Evolutionary conservation across 2,797 vertebrate genomes (phyloP).

Genomic region (Siniperca obscura): DNA sequence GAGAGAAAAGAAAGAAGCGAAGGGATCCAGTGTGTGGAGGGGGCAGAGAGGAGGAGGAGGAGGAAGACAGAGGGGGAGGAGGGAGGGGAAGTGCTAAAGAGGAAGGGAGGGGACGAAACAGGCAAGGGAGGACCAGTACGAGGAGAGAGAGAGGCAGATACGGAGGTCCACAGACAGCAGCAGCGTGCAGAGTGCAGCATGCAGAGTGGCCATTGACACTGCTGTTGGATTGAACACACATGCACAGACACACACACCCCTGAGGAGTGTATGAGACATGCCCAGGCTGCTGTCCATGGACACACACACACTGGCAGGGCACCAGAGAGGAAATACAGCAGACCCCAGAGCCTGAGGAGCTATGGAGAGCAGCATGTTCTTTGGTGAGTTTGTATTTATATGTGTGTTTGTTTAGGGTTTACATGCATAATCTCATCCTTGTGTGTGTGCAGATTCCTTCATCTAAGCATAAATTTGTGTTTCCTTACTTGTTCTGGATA

Average conservation of each 20-base stretch:
- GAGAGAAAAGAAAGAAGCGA: slow-evolving; percentile 57
- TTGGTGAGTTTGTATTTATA: slow-evolving; percentile 90
- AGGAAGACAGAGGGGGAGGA: slow-evolving; percentile 31
- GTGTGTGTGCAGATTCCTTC: slow-evolving; percentile 5
- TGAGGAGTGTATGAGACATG: slow-evolving; percentile 79
- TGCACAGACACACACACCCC: slow-evolving; percentile 59
- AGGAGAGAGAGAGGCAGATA: slow-evolving; percentile 46
- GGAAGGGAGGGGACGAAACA: slow-evolving; percentile 58
- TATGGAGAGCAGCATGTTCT: slow-evolving; percentile 97
- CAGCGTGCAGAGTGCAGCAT: slow-evolving; percentile 67
- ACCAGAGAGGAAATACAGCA: slow-evolving; percentile 86
- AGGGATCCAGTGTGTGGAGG: slow-evolving; percentile 60
- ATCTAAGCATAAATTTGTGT: not conserved
- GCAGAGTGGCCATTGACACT: slow-evolving; percentile 66
- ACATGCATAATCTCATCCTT: not conserved
- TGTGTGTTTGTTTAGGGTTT: not conserved
- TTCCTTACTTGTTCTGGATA: slow-evolving; percentile 19
- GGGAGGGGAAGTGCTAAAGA: slow-evolving; percentile 60
- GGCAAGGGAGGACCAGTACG: slow-evolving; percentile 52
- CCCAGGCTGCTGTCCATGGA: slow-evolving; percentile 83
- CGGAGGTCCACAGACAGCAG: slow-evolving; percentile 68
- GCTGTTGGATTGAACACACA: slow-evolving; percentile 69
- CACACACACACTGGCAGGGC: slow-evolving; percentile 87
- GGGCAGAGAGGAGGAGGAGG: slow-evolving; percentile 49
- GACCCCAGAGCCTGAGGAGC: slow-evolving; percentile 87